These are phyloP conservation scores for Campoletis raptor DNA, from an alignment of 2,888 invertebrate species.

Conservation along the genomic window DNA sequence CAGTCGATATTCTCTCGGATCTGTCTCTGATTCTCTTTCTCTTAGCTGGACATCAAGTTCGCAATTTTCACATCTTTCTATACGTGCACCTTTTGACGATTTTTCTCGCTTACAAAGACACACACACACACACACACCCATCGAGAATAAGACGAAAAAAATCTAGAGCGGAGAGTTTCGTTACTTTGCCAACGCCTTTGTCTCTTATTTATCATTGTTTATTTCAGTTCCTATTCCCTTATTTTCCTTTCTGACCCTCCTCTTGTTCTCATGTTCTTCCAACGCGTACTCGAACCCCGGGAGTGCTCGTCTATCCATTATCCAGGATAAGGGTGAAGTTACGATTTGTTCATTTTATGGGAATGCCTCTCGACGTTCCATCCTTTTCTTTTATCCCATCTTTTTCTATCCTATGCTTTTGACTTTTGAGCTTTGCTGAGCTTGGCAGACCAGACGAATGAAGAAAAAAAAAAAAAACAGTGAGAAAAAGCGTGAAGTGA, in stretches of 20 bases:
- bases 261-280: background rate
- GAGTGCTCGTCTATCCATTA: constrained; percentile 26
- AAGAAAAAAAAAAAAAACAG: constrained; percentile 15
- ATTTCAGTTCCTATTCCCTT: constrained; percentile 37
- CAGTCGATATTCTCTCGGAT: constrained; percentile 49
- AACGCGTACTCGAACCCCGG: background rate
- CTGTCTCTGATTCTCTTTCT: constrained; percentile 41
- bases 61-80: constrained; percentile 45
- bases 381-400: background rate
- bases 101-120: constrained; percentile 43
- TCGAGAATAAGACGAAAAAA: background rate
- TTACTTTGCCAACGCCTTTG: constrained; percentile 14
- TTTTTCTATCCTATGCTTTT: background rate
- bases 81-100: constrained; percentile 18
- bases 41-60: constrained; percentile 31
- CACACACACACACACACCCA: background rate
- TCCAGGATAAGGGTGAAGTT: constrained; percentile 48
- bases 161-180: constrained; percentile 39
- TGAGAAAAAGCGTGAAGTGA: constrained; percentile 13
- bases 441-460: constrained; percentile 1
- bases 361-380: background rate
- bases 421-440: constrained; percentile 13
- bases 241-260: constrained; percentile 17
- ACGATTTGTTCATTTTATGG: constrained; percentile 52
- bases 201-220: constrained; percentile 41